These are phyloP conservation scores for Chiloscyllium punctatum DNA, from an alignment of 2,797 vertebrate genomes.

Conservation along the genomic window DNA sequence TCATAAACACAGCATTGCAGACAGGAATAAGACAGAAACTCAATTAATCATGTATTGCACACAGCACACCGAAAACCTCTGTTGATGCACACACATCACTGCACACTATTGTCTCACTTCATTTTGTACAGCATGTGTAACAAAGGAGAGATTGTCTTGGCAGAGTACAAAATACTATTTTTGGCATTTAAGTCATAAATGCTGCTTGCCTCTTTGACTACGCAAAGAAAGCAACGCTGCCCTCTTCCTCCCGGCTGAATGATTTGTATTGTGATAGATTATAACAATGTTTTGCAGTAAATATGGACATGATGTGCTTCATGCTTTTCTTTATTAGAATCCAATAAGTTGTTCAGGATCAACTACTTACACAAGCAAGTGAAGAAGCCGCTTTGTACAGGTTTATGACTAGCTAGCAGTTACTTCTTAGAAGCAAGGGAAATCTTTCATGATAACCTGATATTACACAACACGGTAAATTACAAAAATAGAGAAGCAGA, in stretches of 20 bases:
- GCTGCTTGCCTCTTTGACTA: not conserved
- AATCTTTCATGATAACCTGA: not conserved
- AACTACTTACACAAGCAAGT: not conserved
- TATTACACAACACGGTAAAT: not conserved
- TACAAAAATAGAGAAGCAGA: not conserved
- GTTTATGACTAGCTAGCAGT: not conserved
- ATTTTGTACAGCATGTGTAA: not conserved
- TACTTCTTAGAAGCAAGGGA: not conserved
- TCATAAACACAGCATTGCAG: not conserved
- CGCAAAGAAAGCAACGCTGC: not conserved
- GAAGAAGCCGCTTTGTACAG: not conserved
- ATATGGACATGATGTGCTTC: slow-evolving; percentile 20
- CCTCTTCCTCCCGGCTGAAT: not conserved
- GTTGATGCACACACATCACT: not conserved
- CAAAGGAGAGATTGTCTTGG: not conserved
- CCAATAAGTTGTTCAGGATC: slow-evolving; percentile 10
- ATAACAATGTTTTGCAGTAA: not conserved
- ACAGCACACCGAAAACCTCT: not conserved
- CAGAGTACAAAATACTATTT: not conserved
- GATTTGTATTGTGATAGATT: not conserved
- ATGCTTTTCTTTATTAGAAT: not conserved
- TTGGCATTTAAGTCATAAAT: not conserved
- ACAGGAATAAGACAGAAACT: not conserved
- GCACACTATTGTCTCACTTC: not conserved
- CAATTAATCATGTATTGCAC: not conserved